Base-by-base conservation (phyloP, 1,140 invertebrate genomes). In the Probaryconus sp. region DNA sequence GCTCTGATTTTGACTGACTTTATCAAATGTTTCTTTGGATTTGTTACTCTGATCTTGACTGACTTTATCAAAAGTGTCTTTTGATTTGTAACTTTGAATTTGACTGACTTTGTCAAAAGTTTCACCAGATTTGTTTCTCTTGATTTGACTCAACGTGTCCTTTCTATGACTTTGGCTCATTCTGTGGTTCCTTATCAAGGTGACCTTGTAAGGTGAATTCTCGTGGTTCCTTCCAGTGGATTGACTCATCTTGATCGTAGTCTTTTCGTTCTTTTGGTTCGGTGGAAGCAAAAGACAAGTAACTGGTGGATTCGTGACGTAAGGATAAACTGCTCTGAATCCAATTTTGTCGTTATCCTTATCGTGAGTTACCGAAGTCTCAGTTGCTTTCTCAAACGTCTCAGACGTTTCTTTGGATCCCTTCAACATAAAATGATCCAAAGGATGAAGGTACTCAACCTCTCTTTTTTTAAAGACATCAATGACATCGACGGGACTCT, bases 341-440 rank as follows among this genome's bases (percentile, higher is more conserved):
- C 53, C 64, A n/a, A 48, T 68, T 37, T 58, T 48, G 1, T 50
- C 45, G 9, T n/a, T 31, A 40, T 56, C 20, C 0, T 42, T 40
- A 21, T 69, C 30, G 11, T 20, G 47, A 0, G 76, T 77, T 45
- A n/a, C n/a, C n/a, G n/a, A n/a, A n/a, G n/a, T n/a, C n/a, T 77
- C 74, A 1, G 75, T 81, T 0, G 51, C 50, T 14, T 68, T 77
- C 1, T 81, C 81, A 0, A 14, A 53, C 3, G 80, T 83, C 3
- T 31, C 43, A 21, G 50, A 13, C 18, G 5, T 33, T 5, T 1
- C 20, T 20, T 60, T 33, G 0, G n/a, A 3, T 3, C 65, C 42
- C 18, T 78, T 81, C 2, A 75, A 33, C 9, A 81, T 26, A 28
- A 87, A 87, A 33, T 84, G 78, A 9, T 86, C 80, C 33, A 83